phyloP scores from a whole-genome alignment of 2,797 vertebrate genomes.

The Loris lydekkerianus region DNA sequence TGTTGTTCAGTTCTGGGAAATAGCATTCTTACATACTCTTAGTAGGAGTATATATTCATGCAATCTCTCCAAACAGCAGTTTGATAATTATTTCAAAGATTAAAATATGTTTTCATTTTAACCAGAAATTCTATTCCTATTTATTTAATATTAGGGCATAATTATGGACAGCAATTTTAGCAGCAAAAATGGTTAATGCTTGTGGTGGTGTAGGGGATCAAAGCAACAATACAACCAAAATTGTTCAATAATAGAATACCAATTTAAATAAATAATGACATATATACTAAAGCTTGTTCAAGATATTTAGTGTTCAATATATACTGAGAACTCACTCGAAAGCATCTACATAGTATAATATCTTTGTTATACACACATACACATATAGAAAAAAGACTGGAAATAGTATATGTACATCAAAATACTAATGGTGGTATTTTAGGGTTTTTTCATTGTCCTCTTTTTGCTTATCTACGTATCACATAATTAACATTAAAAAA shows the following conservation, averaged over 20 bases:
- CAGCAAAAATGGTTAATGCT: constrained; percentile 56
- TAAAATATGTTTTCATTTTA: constrained; percentile 42
- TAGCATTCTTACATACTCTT: constrained; percentile 9
- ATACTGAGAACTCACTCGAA: constrained; percentile 7
- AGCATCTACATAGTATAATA: constrained; percentile 30
- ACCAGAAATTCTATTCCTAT: constrained; percentile 58
- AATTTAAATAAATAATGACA: constrained; percentile 63
- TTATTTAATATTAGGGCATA: constrained; percentile 53
- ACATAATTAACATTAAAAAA: constrained; percentile 6
- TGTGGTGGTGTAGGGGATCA: constrained; percentile 35
- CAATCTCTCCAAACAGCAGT: constrained; percentile 33
- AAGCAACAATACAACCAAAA: constrained; percentile 26
- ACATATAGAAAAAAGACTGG: constrained; percentile 27
- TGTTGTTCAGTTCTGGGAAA: constrained; percentile 53
- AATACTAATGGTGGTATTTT: constrained; percentile 14
- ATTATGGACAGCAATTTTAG: constrained; percentile 46
- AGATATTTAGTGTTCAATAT: constrained; percentile 57
- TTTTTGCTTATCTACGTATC: constrained; percentile 32
- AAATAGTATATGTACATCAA: constrained; percentile 5
- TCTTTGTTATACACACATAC: not conserved
- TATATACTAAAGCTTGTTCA: constrained; percentile 35
- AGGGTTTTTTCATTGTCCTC: not conserved
- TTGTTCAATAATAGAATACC: constrained; percentile 31
- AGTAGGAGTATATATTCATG: not conserved
- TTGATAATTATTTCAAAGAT: constrained; percentile 43